phyloP scores from a whole-genome alignment of 2,113 vertebrate genomes.

The Geococcyx californianus region DNA sequence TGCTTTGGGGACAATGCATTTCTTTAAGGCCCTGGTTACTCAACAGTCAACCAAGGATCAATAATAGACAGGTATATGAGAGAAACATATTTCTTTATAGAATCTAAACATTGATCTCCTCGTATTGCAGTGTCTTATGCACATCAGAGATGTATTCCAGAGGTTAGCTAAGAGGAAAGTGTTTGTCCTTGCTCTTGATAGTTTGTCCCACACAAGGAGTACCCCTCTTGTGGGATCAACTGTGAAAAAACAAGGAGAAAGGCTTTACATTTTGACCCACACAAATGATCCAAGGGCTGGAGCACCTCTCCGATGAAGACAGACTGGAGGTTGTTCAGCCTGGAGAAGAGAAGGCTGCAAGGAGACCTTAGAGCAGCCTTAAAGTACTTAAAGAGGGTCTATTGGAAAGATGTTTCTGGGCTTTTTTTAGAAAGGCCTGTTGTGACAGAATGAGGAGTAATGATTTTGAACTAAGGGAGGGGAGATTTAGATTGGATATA shows the following conservation, averaged over 20 bases:
- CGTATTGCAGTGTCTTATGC: not conserved
- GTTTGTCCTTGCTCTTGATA: not conserved
- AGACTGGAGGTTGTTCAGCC: no score
- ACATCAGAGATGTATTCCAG: not conserved
- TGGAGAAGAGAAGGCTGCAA: no score
- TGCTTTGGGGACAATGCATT: not conserved
- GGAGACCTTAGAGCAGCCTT: no score
- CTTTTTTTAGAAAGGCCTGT: no score
- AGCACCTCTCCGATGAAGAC: no score
- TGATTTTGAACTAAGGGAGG: no score
- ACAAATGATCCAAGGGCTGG: no score
- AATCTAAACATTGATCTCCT: not conserved
- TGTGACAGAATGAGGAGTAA: no score
- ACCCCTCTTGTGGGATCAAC: not conserved
- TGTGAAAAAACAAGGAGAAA: not conserved
- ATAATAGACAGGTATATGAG: not conserved
- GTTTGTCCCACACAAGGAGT: not conserved
- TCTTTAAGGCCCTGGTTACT: not conserved
- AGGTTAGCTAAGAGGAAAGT: not conserved
- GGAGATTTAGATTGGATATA: no score
- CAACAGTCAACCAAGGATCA: not conserved
- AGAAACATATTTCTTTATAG: not conserved
- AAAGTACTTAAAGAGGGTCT: no score
- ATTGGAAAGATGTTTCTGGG: no score
- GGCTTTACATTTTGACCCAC: not conserved